Conservation (phyloP, 2,888 invertebrate genomes). For the Hyles lineata region DNA sequence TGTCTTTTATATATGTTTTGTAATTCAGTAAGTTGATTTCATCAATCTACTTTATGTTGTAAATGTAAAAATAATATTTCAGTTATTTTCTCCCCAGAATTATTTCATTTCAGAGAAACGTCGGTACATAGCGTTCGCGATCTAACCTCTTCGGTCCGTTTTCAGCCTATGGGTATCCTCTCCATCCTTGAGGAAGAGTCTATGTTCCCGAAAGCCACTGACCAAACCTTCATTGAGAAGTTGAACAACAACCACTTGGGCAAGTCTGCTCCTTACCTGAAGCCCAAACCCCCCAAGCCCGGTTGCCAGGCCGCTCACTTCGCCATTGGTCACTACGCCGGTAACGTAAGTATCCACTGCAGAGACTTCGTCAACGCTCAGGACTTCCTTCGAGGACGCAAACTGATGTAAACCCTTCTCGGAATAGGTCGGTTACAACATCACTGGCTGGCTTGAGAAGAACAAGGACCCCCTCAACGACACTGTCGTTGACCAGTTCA, state of each 20-base stretch:
- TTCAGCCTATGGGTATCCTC: slow-evolving; percentile 99
- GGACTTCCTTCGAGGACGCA: background rate
- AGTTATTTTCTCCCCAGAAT: background rate
- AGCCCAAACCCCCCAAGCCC: slow-evolving; percentile 98
- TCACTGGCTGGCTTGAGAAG: slow-evolving; percentile 99
- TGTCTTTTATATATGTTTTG: background rate
- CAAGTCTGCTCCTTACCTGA: slow-evolving; percentile 98
- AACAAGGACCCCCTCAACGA: slow-evolving; percentile 99
- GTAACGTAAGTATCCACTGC: slow-evolving; percentile 90
- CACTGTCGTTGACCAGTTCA: slow-evolving; percentile 98
- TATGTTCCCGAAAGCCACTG: slow-evolving; percentile 99
- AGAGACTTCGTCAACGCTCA: background rate
- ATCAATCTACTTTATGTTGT: background rate
- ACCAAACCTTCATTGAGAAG: slow-evolving; percentile 99
- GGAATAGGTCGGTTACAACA: slow-evolving; percentile 97
- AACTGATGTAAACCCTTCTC: slow-evolving; percentile 24
- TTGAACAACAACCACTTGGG: slow-evolving; percentile 99
- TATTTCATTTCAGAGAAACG: background rate
- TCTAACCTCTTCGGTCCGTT: slow-evolving; percentile 65
- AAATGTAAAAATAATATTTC: background rate
- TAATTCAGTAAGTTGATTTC: background rate
- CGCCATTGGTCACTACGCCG: slow-evolving; percentile 99
- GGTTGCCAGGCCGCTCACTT: slow-evolving; percentile 99
- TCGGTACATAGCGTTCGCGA: slow-evolving; percentile 42
- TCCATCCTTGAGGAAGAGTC: slow-evolving; percentile 99